These are phyloP conservation scores for Apis cerana DNA, from an alignment of 1,140 invertebrate genomes.

Conservation along the genomic window DNA sequence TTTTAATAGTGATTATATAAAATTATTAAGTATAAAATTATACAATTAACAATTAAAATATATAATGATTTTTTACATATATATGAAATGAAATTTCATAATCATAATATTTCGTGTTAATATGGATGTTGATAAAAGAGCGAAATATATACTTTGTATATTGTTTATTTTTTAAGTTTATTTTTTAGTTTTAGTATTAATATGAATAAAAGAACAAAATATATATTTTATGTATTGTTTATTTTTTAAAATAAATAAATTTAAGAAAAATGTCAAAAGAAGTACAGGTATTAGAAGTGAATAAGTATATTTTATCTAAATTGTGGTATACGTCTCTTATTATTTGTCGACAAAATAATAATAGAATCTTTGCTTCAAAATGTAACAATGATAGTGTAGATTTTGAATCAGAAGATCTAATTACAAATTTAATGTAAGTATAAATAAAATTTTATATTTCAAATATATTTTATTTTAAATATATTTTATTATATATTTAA, in stretches of 20 bases:
- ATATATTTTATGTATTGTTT: not conserved
- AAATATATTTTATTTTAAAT: not conserved
- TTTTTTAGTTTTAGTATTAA: not conserved
- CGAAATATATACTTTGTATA: not conserved
- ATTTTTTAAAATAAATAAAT: constrained; percentile 1
- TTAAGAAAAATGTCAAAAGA: constrained; percentile 45
- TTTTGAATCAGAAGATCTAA: constrained; percentile 33
- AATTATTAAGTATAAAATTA: not conserved
- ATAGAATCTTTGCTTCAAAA: constrained; percentile 3
- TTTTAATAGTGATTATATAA: no score
- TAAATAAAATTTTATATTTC: not conserved
- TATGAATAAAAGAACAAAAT: not conserved
- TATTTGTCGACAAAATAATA: constrained; percentile 22
- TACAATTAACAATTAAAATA: not conserved
- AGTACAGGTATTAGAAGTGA: constrained; percentile 25
- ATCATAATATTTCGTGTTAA: not conserved
- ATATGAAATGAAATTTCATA: not conserved
- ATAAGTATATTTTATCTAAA: constrained; percentile 53
- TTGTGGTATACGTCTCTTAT: constrained; percentile 59
- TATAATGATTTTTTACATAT: not conserved
- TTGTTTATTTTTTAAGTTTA: not conserved
- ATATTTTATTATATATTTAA: not conserved
- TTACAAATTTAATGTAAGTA: constrained; percentile 49
- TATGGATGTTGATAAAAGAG: not conserved
- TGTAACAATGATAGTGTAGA: constrained; percentile 30